Base-by-base conservation (phyloP, 2,797 vertebrate species). In the Numenius phaeopus region DNA sequence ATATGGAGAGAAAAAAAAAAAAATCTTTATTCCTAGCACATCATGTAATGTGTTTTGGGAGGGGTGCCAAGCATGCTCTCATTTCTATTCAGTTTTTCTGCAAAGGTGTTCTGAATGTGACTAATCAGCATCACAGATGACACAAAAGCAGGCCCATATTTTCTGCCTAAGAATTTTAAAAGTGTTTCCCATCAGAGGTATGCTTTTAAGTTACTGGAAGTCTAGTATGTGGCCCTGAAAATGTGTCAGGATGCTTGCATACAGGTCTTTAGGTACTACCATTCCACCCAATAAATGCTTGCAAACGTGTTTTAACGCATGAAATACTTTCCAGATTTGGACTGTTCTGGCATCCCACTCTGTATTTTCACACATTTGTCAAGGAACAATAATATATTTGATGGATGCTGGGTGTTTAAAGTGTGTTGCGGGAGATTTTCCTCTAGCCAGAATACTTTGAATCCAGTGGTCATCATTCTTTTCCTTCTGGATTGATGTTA, bases 401-500 rank as follows among this genome's bases (percentile, higher is more conserved):
- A 61, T 69, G 75, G 73, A 62, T 55, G 23, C 81, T 90, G 67
- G 78, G 92, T 90, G 93, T 85, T 85, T 92, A 94, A 90, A 30
- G 66, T n/a, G 18, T 39, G 13, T 62, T 88, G 88, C 93, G 52
- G 49, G 77, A 72, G 69, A 65, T 57, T 73, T 89, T 95, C 73
- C 62, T 84, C 76, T 76, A 93, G 87, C 82, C 58, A 84, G 39
- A 95, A 61, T 50, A 29, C 61, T 97, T 79, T 73, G 44, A 86
- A 78, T 89, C 50, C 44, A 21, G 50, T 80, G 66, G 87, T 92
- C 87, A 91, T 95, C 42, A 30, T 62, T 82, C 34, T 49, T 27
- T 65, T 94, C 32, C 69, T 93, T 88, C 89, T 58, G 54, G 89
- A 94, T 30, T 97, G 94, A 97, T 92, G 67, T 86, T 97, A 96